Base-by-base conservation (phyloP, 2,797 vertebrate species). In the Hemibagrus guttatus region DNA sequence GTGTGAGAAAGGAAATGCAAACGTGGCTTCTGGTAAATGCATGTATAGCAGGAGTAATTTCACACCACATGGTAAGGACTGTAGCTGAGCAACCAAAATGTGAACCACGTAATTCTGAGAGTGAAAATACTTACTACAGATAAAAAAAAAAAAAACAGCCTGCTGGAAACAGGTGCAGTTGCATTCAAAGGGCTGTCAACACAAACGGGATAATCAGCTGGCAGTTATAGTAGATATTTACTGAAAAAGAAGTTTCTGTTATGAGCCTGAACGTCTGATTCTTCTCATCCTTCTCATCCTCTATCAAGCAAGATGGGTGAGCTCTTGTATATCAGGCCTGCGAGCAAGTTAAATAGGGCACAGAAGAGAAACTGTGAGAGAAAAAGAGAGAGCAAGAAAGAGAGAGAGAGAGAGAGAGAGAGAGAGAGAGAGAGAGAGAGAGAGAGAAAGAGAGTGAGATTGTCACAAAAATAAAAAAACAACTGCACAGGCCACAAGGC, bases 401-500 rank as follows among this genome's bases (percentile, higher is more conserved):
- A 68, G 85, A 88, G 85, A 81, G 90, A 85, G 69, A 71, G 86
- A 84, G 71, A 87, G 79, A 31, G 58, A 81, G 23, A 87, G 46
- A 5, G 74, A 79, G 79, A 6, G 71, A 85, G 71, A 84, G 87
- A 85, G 23, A 85, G 89, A 81, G 86, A 79, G 19, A 42, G 35
- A 71, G 39, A 46, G 69, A 71, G 12, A 76, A n/a, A 35, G 63
- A 59, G 35, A 46, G 23, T 84, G 89, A 84, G 86, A 81, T 88
- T 89, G 94, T 94, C 94, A 95, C 93, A 95, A 89, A 94, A 95
- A 95, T 95, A 89, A 91, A 93, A 93, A 93, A 94, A 93, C 89
- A 95, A 93, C 91, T 92, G 92, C 91, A 95, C 95, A 95, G 95
- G 94, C 95, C 95, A 96, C 90, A 95, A 94, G 92, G 95, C 92